Conservation (phyloP, 2,113 vertebrate species). For the Nesoenas mayeri region DNA sequence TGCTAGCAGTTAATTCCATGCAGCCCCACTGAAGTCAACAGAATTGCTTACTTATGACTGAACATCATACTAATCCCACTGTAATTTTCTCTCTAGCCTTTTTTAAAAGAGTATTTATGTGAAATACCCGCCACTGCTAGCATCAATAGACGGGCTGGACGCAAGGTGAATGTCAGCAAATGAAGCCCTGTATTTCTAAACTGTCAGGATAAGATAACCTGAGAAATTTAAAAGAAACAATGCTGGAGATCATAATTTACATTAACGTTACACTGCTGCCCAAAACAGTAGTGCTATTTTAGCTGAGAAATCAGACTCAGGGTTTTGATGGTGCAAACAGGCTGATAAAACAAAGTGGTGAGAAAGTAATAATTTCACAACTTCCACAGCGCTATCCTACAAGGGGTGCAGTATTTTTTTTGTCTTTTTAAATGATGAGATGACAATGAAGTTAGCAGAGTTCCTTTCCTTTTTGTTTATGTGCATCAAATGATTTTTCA, state of each 20-base stretch:
- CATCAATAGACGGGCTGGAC: background rate
- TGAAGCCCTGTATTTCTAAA: background rate
- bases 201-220: background rate
- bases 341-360: background rate
- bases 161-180: background rate
- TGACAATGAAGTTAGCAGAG: background rate
- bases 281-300: background rate
- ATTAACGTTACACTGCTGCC: background rate
- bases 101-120: background rate
- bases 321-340: background rate
- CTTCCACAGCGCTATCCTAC: background rate
- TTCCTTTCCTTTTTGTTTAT: background rate
- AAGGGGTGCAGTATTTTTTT: background rate
- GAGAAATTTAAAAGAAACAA: background rate
- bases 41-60: background rate
- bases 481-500: background rate
- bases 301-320: background rate
- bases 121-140: background rate
- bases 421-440: background rate
- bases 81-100: background rate
- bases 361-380: background rate
- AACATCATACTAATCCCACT: background rate
- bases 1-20: background rate
- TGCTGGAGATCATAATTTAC: background rate
- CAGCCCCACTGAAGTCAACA: background rate